Evolutionary conservation across 2,888 invertebrate genomes (phyloP).

Genomic region (Schizaphis graminum): DNA sequence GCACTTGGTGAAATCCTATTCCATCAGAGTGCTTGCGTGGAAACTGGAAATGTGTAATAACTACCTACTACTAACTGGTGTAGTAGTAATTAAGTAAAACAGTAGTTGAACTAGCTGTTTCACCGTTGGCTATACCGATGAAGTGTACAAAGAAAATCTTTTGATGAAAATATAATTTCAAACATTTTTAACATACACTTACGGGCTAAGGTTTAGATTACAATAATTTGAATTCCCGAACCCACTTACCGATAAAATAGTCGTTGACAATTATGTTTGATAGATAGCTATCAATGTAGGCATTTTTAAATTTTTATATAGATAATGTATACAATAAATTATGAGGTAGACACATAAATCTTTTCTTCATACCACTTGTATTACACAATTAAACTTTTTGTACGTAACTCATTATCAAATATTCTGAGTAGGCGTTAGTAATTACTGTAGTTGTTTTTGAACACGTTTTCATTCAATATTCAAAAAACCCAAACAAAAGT

Average conservation of each 20-base stretch:
- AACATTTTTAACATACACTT: neutral
- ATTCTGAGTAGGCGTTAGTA: neutral
- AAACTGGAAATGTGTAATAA: too few species aligned
- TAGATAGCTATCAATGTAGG: neutral
- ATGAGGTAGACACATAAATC: neutral
- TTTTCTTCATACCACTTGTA: neutral
- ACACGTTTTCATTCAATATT: neutral
- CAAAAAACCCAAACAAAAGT: neutral
- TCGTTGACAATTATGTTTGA: neutral
- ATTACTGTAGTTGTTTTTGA: neutral
- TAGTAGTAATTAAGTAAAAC: neutral
- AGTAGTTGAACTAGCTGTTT: neutral
- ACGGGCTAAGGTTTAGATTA: neutral
- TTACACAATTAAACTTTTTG: neutral
- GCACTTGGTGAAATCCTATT: neutral
- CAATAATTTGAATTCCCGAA: neutral
- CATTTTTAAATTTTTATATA: neutral
- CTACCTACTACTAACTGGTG: neutral
- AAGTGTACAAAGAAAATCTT: neutral
- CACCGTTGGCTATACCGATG: neutral
- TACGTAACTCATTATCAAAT: neutral
- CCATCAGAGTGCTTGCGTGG: neutral
- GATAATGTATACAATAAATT: neutral
- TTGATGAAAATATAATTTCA: neutral
- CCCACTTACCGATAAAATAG: neutral